A percentile compares a stretch with the other conserved stretches of the same genome.
Conservation (phyloP, 1,140 invertebrate species). For the Zaprionus vittiger region DNA sequence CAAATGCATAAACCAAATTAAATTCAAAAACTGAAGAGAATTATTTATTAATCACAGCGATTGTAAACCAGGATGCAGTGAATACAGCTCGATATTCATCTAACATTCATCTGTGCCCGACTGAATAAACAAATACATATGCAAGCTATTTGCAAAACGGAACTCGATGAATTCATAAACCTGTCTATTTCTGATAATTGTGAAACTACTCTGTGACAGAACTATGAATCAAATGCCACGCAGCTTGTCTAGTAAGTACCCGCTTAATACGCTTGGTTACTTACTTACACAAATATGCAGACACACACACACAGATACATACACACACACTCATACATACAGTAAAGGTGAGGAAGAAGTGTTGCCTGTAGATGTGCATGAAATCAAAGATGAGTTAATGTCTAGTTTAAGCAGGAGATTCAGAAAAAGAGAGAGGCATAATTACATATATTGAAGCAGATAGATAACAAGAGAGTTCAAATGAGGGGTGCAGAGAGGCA, state of each 20-base stretch:
- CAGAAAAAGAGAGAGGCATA: background rate
- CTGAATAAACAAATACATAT: background rate
- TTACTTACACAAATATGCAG: background rate
- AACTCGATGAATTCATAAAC: background rate
- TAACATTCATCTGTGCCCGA: background rate
- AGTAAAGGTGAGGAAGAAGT: background rate
- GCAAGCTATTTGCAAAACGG: background rate
- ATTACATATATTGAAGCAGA: no score
- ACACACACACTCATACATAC: background rate
- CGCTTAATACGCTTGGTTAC: background rate
- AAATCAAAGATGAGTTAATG: background rate
- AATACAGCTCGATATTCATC: background rate
- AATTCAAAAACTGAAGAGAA: constrained; percentile 52
- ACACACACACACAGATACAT: no score
- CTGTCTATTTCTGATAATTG: background rate
- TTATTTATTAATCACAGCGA: constrained; percentile 61
- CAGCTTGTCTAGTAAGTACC: background rate
- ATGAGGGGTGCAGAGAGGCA: background rate
- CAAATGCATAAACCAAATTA: constrained; percentile 70
- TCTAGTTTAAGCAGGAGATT: background rate
- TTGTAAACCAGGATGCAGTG: constrained; percentile 23
- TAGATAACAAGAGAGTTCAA: background rate
- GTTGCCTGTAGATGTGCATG: background rate
- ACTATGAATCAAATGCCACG: background rate
- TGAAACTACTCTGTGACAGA: background rate